Percentiles rank a stretch among this genome's conserved stretches.
These are phyloP conservation scores for Apocheima hispidaria DNA, from an alignment of 2,888 invertebrate genomes.

Conservation along the genomic window DNA sequence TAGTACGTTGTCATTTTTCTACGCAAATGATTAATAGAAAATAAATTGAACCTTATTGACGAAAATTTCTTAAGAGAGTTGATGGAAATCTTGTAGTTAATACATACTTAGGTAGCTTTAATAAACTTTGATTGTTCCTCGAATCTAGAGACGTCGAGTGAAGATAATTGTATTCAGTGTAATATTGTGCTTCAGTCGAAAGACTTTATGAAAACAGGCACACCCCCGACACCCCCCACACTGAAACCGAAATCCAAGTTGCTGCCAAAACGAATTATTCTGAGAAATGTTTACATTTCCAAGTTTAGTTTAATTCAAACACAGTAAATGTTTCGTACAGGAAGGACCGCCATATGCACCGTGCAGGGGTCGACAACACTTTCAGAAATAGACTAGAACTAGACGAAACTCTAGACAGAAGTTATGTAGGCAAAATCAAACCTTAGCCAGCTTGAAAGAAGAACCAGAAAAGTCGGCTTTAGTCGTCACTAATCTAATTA, in stretches of 20 bases:
- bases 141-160: no score
- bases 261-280: constrained; percentile 3
- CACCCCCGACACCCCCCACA: neutral
- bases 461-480: neutral
- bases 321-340: constrained; percentile 56
- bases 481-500: constrained; percentile 18
- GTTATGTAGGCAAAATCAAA: constrained; percentile 16
- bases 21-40: no score
- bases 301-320: constrained; percentile 49
- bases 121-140: no score
- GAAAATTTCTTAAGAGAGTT: no score
- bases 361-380: constrained; percentile 72
- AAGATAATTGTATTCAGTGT: no score
- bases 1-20: no score
- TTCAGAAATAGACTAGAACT: constrained; percentile 70
- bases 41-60: no score
- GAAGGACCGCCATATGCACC: constrained; percentile 57
- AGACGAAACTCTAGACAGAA: constrained; percentile 49
- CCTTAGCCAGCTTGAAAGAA: constrained; percentile 23
- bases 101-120: no score
- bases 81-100: no score
- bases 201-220: neutral
- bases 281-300: constrained; percentile 42
- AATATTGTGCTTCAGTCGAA: no score
- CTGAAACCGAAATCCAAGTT: neutral